These are phyloP conservation scores for Frieseomelitta varia DNA, from an alignment of 1,140 invertebrate genomes.

Conservation along the genomic window DNA sequence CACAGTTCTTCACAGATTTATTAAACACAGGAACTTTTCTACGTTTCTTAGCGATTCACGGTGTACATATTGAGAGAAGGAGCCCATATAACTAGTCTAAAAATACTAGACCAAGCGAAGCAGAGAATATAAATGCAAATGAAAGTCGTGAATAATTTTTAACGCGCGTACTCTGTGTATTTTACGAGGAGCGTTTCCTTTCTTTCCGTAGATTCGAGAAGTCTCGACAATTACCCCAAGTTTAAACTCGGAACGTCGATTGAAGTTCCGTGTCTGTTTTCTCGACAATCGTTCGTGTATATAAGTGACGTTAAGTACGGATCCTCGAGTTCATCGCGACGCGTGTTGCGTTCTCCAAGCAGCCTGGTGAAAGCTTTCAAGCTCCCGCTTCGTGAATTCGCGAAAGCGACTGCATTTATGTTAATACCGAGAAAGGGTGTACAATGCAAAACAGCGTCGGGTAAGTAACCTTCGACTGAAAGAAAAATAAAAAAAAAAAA, in stretches of 20 bases:
- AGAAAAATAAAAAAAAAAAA: background rate
- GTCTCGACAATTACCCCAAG: conserved; percentile 32
- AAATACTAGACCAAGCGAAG: background rate
- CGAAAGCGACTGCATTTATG: background rate
- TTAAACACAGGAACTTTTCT: too few relatives aligned
- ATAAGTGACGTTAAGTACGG: background rate
- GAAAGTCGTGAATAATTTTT: background rate
- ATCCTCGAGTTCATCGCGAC: background rate
- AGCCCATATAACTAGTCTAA: background rate
- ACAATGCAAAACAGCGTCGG: background rate
- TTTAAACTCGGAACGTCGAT: conserved; percentile 21
- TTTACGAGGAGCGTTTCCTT: background rate
- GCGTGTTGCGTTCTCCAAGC: background rate
- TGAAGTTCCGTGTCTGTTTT: conserved; percentile 34
- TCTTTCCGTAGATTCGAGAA: background rate
- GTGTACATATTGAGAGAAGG: too few relatives aligned
- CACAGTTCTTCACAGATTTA: too few relatives aligned
- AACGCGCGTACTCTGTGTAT: background rate
- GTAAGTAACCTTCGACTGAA: background rate
- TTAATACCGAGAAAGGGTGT: background rate
- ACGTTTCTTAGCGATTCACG: too few relatives aligned
- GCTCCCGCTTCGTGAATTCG: background rate
- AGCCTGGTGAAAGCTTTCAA: background rate
- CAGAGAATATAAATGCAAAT: background rate
- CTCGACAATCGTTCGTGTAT: conserved; percentile 26